Conservation (phyloP, 2,797 vertebrate species). For the Mus minutoides region DNA sequence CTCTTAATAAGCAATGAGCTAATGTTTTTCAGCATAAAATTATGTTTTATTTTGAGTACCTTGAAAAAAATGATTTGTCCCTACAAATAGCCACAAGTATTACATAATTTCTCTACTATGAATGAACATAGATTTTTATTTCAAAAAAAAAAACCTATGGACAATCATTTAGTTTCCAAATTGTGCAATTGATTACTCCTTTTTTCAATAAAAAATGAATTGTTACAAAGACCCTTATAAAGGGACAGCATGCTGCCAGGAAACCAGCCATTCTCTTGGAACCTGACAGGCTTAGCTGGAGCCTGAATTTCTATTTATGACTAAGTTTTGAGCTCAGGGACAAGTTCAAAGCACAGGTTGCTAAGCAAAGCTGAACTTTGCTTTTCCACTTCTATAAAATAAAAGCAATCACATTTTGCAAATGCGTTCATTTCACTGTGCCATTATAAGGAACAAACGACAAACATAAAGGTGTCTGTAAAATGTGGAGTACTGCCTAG, state of each 20-base stretch:
- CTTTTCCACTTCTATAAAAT: constrained; percentile 6
- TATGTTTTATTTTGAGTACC: constrained; percentile 47
- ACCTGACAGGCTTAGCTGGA: neutral
- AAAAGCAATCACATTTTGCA: neutral
- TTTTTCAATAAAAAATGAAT: neutral
- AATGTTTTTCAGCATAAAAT: constrained; percentile 1
- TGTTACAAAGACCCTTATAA: neutral
- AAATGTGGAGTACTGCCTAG: neutral
- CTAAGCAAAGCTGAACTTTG: constrained; percentile 28
- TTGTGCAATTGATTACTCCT: constrained; percentile 13
- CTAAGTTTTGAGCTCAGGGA: constrained; percentile 29
- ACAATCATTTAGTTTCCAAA: constrained; percentile 34
- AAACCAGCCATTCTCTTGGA: neutral
- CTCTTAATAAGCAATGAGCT: neutral
- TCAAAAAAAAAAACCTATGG: neutral
- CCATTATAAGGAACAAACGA: neutral
- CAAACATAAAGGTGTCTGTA: neutral
- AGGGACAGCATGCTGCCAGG: neutral
- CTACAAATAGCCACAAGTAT: constrained; percentile 39
- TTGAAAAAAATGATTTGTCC: neutral
- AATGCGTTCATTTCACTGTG: constrained; percentile 5
- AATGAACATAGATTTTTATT: constrained; percentile 28
- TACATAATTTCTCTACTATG: neutral
- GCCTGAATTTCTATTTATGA: neutral
- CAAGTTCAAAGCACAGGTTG: neutral